Conservation (phyloP, 2,888 invertebrate species). For the Eudasyphora cyanicolor region DNA sequence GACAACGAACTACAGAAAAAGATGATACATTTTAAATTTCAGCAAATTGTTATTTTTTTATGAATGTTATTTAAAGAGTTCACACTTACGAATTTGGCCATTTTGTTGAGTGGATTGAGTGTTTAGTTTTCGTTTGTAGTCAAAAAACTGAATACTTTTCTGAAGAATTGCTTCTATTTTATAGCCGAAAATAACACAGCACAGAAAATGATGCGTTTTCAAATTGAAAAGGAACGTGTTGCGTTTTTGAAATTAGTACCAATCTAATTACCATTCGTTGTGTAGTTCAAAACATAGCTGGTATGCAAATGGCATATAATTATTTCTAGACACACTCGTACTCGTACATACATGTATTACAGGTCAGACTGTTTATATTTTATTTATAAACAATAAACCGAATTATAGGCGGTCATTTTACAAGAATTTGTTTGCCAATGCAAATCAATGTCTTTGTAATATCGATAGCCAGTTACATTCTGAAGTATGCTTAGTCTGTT, state of each 20-base stretch:
- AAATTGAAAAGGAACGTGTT: not conserved
- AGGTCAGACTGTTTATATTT: too few relatives aligned
- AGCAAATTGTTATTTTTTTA: slow-evolving; percentile 1
- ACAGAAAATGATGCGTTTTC: not conserved
- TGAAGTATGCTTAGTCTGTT: too few relatives aligned
- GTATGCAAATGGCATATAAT: too few relatives aligned
- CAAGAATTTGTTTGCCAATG: too few relatives aligned
- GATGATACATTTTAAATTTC: slow-evolving; percentile 17
- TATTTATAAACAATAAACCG: too few relatives aligned
- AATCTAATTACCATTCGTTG: too few relatives aligned
- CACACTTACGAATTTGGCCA: slow-evolving; percentile 50
- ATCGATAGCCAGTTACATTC: too few relatives aligned
- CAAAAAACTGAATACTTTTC: slow-evolving; percentile 34
- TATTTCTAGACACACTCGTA: too few relatives aligned
- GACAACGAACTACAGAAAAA: slow-evolving; percentile 63
- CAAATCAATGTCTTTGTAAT: too few relatives aligned
- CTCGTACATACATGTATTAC: too few relatives aligned
- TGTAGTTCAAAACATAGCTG: too few relatives aligned
- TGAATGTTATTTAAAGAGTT: not conserved
- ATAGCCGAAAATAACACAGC: slow-evolving; percentile 6
- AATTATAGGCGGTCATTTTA: too few relatives aligned
- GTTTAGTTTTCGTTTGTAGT: slow-evolving; percentile 17
- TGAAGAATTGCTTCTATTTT: not conserved
- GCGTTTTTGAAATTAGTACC: not conserved
- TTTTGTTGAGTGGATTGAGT: slow-evolving; percentile 15